Evolutionary conservation across 2,797 vertebrate species (phyloP), one percentile per base, ranked within the genome.

Genomic region (Neomorphus geoffroyi): DNA sequence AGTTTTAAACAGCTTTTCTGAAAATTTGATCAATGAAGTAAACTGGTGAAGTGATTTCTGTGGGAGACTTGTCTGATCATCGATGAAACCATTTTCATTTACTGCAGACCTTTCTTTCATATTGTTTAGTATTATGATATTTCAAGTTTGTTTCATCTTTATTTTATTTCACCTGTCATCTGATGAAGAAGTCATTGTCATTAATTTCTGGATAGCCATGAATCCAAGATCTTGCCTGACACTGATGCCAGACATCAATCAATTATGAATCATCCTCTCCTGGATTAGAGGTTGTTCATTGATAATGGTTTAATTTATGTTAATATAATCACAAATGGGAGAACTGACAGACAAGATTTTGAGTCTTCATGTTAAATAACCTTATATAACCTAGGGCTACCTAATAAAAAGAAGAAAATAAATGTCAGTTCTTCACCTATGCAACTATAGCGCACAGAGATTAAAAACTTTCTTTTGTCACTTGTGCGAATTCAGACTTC

Each of bases 151-250:
- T 81, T 77, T 72, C 5, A 66, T 64, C 45, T 80, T 96, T 71
- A 57, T 93, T 94, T 94, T 64, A 54, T 62, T 48, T n/a, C 58
- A 30, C 33, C 17, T 73, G 33, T 75, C 51, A 51, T 72, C 51
- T 81, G 80, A 56, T 86, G 80, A 86, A 75, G 62, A 86, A 92
- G 70, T 83, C 22, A 16, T 33, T 92, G 70, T 72, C 73, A 73
- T 90, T 94, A 58, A 86, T 80, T 92, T 92, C 72, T 0, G 0
- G 35, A 21, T 81, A 91, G 26, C 46, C 66, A n/a, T 14, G 17
- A 95, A 93, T 80, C 80, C 82, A 91, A 91, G 64, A 72, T 92
- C 69, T 90, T 92, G 37, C 35, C 65, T 86, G 45, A 64, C 74
- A 46, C 37, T 89, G 65, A 62, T 96, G 54, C 60, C 66, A 92